These are phyloP conservation scores for Pseudois nayaur DNA, from an alignment of 2,113 vertebrate genomes.

Conservation along the genomic window DNA sequence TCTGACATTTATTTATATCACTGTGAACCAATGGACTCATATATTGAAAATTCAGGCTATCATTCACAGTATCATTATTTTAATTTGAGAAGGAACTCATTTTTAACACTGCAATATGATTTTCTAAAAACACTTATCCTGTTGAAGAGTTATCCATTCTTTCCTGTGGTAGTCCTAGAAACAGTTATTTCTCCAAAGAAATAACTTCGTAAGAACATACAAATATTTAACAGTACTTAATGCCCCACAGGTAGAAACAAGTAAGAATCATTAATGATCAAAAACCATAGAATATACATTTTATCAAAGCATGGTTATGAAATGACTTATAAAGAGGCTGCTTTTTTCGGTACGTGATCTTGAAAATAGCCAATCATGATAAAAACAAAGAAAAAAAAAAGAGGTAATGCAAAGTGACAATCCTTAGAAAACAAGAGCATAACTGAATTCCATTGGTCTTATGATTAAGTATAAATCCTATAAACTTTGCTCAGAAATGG, in stretches of 20 bases:
- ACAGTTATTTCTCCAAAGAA: background rate
- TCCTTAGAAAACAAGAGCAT: background rate
- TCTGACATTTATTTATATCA: background rate
- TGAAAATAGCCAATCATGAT: background rate
- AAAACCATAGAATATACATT: background rate
- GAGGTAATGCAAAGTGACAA: background rate
- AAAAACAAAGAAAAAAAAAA: background rate
- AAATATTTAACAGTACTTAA: background rate
- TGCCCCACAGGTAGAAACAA: background rate
- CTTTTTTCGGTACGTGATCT: background rate
- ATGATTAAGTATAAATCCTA: background rate
- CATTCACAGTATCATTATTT: background rate
- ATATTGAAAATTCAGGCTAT: background rate
- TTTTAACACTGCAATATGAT: background rate
- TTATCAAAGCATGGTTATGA: background rate
- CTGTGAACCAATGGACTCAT: background rate
- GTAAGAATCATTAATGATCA: background rate
- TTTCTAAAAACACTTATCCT: background rate
- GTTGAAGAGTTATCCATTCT: background rate
- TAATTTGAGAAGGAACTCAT: background rate
- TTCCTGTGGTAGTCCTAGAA: background rate
- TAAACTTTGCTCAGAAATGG: background rate
- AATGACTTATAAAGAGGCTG: background rate
- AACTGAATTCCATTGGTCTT: background rate
- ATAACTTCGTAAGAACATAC: background rate